Base-by-base conservation (phyloP, 2,888 invertebrate genomes). In the Tetheella fluctuosa region DNA sequence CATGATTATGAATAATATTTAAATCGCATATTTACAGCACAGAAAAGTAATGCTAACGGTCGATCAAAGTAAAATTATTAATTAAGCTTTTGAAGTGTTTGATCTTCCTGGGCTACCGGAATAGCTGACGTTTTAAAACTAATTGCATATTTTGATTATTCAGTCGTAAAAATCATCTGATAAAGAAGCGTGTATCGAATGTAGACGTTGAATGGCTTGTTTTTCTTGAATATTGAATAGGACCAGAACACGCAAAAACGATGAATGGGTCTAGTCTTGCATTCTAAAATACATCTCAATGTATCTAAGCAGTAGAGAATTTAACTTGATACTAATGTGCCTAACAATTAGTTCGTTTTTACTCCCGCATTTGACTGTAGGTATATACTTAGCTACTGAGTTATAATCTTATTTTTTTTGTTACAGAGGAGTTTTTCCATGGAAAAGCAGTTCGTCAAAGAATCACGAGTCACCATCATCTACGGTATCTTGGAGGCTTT, bases 351-450 rank as follows among this genome's bases (percentile, higher is more conserved):
- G 10, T 20, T 20, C 20, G 17, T 48, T 20, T 17, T 3, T 17
- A 10, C 3, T 17, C 6, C 10, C 1, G 3, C 1, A n/a, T 5
- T 7, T n/a, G 10, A 39, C 37, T 42, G 15, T 2, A 15, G 1
- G 3, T 10, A 8, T 20, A 20, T 8, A 39, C n/a, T 39, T n/a
- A 3, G 8, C 2, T 20, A 10, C 20, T n/a, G 48, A 39, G n/a
- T 39, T 20, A 53, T 62, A 64, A 62, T 63, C 54, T 15, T 10
- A 1, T n/a, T 10, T 2, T 59, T 30, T 53, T 89, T 87, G 83
- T 92, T 93, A 61, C 91, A 94, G 94, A 85, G 92, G 93, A 62
- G 94, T 94, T 1, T 94, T 94, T 64, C 92, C 93, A 0, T 94
- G 94, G 94, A 94, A 94, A 70, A 93, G 88, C 70, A 86, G 71